Evolutionary conservation across 2,113 vertebrate species (phyloP), one percentile per base, ranked within the genome.

Genomic region (Synodontis membranacea): DNA sequence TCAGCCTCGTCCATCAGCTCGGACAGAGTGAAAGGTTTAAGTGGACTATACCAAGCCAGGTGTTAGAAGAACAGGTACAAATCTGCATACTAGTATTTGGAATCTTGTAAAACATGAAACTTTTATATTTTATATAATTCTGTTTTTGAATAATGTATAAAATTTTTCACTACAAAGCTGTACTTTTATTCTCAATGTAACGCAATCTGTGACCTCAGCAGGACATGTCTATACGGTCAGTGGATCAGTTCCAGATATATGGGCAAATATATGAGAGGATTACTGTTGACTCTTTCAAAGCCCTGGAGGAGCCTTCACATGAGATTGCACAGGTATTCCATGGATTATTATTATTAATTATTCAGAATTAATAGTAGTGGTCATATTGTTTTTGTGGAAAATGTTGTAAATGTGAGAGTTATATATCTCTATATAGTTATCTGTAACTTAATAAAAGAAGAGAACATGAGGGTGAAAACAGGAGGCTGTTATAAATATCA

Each of bases 231-330:
- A 46, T 19, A 46, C 54, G 7, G 25, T 44, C 42, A 37, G 46
- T 83, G 39, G 86, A 89, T 78, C 84, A 82, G 25, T 79, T 89
- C 64, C 19, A 68, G 8, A 17, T 89, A 60, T 89, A 89, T 80
- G 86, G 62, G 39, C 72, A 85, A 66, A n/a, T 80, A 21, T 83
- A 89, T 12, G 23, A 85, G 37, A 37, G 48, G 14, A 83, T 87
- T 19, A 60, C 37, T 34, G 4, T 15, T 17, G 48, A 75, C 10
- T 79, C 83, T 1, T 31, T 84, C 7, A 79, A 46, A 74, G 84
- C 84, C 60, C 31, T 80, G 31, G 58, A 83, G 60, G 86, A 86
- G 37, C 62, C 72, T 44, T 72, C 84, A 44, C 15, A 72, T 23
- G 46, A 81, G 15, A 84, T 80, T 44, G 17, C 34, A 84, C 19